Percentiles rank a stretch among this genome's conserved stretches.
Evolutionary conservation across 2,888 invertebrate species (phyloP).

Genomic region (Erebia palarica): DNA sequence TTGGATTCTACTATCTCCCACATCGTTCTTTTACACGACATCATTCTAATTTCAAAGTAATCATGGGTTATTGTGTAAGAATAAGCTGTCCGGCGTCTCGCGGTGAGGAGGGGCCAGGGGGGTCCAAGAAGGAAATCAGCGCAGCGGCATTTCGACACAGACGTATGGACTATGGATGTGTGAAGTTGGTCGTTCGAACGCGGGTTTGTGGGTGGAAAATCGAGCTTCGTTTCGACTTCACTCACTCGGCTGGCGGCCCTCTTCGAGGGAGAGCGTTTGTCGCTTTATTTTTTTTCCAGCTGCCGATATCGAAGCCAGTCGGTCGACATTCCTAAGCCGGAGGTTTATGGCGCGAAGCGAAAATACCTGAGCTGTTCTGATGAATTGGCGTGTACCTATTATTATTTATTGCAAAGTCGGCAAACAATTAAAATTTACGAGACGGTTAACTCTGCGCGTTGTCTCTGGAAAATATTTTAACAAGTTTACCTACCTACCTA

Average conservation of each 20-base stretch:
- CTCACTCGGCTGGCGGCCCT: constrained; percentile 60
- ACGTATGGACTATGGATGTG: constrained; percentile 38
- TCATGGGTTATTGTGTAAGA: constrained; percentile 38
- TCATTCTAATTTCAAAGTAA: constrained; percentile 33
- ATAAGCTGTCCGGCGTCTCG: constrained; percentile 53
- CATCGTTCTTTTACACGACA: constrained; percentile 27
- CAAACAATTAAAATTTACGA: neutral
- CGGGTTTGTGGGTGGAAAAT: constrained; percentile 62
- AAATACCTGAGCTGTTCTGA: constrained; percentile 74
- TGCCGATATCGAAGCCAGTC: constrained; percentile 65
- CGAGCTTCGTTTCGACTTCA: constrained; percentile 46
- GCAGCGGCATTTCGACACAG: constrained; percentile 55
- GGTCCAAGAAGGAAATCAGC: constrained; percentile 72
- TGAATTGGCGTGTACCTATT: constrained; percentile 70
- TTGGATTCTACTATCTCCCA: constrained; percentile 36
- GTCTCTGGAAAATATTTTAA: neutral
- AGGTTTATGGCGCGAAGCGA: constrained; percentile 75
- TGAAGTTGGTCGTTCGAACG: constrained; percentile 52
- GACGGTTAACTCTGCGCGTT: neutral
- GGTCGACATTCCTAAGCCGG: constrained; percentile 72
- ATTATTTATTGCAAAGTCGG: constrained; percentile 31
- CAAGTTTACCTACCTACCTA: too few relatives aligned
- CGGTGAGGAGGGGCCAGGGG: constrained; percentile 54
- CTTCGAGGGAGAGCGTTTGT: constrained; percentile 50
- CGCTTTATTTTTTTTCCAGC: constrained; percentile 52